Evolutionary conservation across 2,888 invertebrate genomes (phyloP).

Genomic region (Nebria brevicollis): DNA sequence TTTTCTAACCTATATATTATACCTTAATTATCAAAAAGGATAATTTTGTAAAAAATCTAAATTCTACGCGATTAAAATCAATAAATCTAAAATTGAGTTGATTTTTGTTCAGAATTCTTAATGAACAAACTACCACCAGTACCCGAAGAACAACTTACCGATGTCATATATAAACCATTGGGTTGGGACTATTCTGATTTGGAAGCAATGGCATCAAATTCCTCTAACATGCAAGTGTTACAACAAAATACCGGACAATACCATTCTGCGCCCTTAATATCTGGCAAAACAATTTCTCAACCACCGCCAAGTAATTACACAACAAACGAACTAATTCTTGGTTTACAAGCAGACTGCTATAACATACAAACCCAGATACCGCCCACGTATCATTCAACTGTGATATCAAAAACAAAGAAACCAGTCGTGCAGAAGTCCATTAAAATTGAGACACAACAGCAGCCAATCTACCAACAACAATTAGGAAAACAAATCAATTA

Average conservation of each 20-base stretch:
- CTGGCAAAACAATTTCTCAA: constrained; percentile 12
- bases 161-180: constrained; percentile 50
- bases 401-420: constrained; percentile 39
- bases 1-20: no score
- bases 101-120: constrained; percentile 65
- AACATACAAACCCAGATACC: constrained; percentile 47
- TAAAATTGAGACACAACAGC: constrained; percentile 5
- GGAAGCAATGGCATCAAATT: constrained; percentile 51
- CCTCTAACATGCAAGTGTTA: constrained; percentile 48
- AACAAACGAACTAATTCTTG: constrained; percentile 38
- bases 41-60: no score
- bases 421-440: neutral
- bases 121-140: constrained; percentile 69
- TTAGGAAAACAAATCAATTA: neutral
- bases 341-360: constrained; percentile 9
- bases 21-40: no score
- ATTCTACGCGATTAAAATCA: no score
- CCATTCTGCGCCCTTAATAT: neutral
- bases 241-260: neutral
- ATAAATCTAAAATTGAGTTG: neutral
- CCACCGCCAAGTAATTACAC: constrained; percentile 11
- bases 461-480: constrained; percentile 25
- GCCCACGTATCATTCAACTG: constrained; percentile 44
- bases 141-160: constrained; percentile 66
- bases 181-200: constrained; percentile 56